Conservation (phyloP, 2,888 invertebrate species). For the Euspilapteryx auroguttella region DNA sequence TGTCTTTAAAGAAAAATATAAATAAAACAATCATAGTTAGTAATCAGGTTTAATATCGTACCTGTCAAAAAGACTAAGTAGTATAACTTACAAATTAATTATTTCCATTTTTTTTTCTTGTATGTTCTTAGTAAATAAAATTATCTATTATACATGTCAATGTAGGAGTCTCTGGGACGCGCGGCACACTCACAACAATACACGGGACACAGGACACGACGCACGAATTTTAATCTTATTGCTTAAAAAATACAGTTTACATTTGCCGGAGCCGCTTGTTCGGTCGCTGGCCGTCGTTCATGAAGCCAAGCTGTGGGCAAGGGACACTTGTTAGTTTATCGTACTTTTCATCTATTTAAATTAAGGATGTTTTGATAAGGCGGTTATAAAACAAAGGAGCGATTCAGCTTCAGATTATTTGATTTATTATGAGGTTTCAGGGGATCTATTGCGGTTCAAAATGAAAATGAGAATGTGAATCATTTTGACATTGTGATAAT, state of each 20-base stretch:
- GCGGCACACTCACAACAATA: slow-evolving; percentile 33
- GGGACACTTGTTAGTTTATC: no score
- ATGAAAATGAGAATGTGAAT: no score
- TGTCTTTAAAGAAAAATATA: no score
- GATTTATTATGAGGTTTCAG: no score
- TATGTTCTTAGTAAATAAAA: slow-evolving; percentile 60
- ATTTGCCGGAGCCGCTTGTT: slow-evolving; percentile 52
- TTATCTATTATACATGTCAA: slow-evolving; percentile 47
- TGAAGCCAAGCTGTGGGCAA: slow-evolving; percentile 37
- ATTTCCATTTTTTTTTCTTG: slow-evolving; percentile 47
- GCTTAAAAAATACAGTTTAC: slow-evolving; percentile 21
- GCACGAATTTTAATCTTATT: slow-evolving; percentile 15
- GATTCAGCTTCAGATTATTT: no score
- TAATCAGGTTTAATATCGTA: slow-evolving; percentile 52
- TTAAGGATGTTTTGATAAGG: no score
- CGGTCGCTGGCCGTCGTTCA: slow-evolving; percentile 55
- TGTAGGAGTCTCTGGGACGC: slow-evolving; percentile 32
- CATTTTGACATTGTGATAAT: no score
- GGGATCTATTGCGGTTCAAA: no score
- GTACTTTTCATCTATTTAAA: no score
- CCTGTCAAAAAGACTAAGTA: slow-evolving; percentile 55
- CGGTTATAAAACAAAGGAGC: slow-evolving; percentile 4
- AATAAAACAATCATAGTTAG: slow-evolving; percentile 21
- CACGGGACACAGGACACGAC: slow-evolving; percentile 18
- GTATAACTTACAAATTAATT: slow-evolving; percentile 38